Conservation (phyloP, 2,113 vertebrate genomes). For the Procavia capensis region DNA sequence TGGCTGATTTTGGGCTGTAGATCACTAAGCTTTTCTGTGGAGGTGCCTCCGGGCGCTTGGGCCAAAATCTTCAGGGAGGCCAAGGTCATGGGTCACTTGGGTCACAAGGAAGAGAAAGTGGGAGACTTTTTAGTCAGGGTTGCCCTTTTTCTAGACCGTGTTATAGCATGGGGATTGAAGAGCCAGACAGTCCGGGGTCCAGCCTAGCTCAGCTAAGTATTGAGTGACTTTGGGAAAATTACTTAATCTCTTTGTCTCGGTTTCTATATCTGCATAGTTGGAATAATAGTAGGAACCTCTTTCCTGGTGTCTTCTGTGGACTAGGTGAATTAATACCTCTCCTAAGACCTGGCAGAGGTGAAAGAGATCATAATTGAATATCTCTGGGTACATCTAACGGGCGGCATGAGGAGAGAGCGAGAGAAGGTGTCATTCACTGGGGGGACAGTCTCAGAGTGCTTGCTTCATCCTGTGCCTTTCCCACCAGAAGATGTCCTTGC, state of each 20-base stretch:
- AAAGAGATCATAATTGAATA: not conserved
- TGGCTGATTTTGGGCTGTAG: not conserved
- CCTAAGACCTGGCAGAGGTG: not conserved
- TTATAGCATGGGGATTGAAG: not conserved
- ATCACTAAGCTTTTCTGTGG: not conserved
- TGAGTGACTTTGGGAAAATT: not conserved
- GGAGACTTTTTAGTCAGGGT: not conserved
- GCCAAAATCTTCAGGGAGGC: not conserved
- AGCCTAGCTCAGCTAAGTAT: not conserved
- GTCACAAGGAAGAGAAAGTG: not conserved
- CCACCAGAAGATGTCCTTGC: not conserved
- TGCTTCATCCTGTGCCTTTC: not conserved
- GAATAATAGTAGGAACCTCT: not conserved
- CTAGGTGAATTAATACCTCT: not conserved
- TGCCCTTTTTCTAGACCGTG: not conserved
- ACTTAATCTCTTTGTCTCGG: not conserved
- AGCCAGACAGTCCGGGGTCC: not conserved
- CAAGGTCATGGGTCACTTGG: not conserved
- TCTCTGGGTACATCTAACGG: not conserved
- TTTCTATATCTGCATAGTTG: not conserved
- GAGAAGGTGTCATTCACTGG: not conserved
- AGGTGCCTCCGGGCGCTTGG: not conserved
- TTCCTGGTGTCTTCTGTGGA: not conserved
- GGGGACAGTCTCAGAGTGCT: not conserved
- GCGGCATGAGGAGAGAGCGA: too few species aligned